Percentiles rank a stretch among this genome's conserved stretches.
phyloP scores from a whole-genome alignment of 2,888 invertebrate genomes.

The Agrochola lota region DNA sequence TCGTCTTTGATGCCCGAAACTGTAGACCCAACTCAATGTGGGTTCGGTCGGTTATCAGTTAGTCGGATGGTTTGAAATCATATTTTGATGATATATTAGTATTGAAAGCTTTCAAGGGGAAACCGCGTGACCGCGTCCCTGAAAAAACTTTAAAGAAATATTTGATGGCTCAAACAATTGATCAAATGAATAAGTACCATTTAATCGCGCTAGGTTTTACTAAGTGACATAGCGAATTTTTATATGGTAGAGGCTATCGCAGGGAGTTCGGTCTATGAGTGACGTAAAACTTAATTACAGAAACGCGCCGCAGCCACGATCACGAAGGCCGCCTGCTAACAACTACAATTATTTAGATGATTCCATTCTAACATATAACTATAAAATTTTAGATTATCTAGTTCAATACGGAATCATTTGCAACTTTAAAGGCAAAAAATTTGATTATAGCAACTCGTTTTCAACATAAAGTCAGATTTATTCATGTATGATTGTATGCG shows the following conservation, averaged over 20 bases:
- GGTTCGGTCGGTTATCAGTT: slow-evolving; percentile 26
- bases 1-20: slow-evolving; percentile 46
- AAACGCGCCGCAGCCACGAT: slow-evolving; percentile 84
- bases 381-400: slow-evolving; percentile 82
- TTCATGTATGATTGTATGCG: slow-evolving; percentile 89
- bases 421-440: slow-evolving; percentile 80
- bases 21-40: slow-evolving; percentile 13
- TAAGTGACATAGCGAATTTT: slow-evolving; percentile 85
- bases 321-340: slow-evolving; percentile 86
- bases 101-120: slow-evolving; percentile 21
- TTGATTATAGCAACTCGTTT: slow-evolving; percentile 83
- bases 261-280: slow-evolving; percentile 87
- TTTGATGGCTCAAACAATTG: slow-evolving; percentile 41
- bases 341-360: slow-evolving; percentile 87
- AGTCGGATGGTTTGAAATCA: neutral
- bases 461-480: slow-evolving; percentile 87
- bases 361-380: slow-evolving; percentile 80
- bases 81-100: slow-evolving; percentile 14
- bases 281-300: slow-evolving; percentile 90
- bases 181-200: slow-evolving; percentile 60
- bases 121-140: neutral
- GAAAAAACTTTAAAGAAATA: slow-evolving; percentile 22
- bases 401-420: slow-evolving; percentile 80
- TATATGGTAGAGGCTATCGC: slow-evolving; percentile 86
- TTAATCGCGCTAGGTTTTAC: slow-evolving; percentile 69